Base-by-base conservation (phyloP, 2,113 vertebrate genomes). In the Alosa alosa region DNA sequence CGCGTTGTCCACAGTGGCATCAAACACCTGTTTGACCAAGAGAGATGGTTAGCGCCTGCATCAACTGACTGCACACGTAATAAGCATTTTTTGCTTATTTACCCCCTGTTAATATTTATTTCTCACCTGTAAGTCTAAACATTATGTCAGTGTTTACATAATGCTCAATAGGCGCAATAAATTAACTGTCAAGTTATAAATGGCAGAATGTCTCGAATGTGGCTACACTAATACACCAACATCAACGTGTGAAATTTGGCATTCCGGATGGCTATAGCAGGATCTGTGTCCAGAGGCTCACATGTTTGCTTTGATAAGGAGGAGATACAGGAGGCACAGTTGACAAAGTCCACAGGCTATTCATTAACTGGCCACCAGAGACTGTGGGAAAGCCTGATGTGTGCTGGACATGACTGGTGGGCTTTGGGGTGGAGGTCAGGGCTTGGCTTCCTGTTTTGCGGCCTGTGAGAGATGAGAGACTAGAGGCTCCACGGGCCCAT, bases 1-100 rank as follows among this genome's bases (percentile, higher is more conserved):
- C 72, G 95, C 94, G 31, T 96, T 96, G 83, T 94, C 93, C 9
- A 85, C 83, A 81, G 94, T 96, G 82, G 95, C 91, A 87, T 95
- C 95, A 83, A 95, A 96, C 83, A 96, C 94, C 95, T 96, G 18
- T 2, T 88, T 44, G 41, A 44, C 84, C 4, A 78, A 88, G 36
- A 44, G 6, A 86, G 47, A 84, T 10, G 0, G 31, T 78, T 78
- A 78, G 72, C 11, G 15, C 4, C 36, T 78, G 72, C 72, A 78
- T 13, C 72, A 78, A 72, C 31, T 72, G 68, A 13, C 25, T 75
- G 31, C 15, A 13, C n/a, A 72, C 64, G 1, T 72, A 31, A 31
- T 20, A 72, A 75, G 72, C 10, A 31, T 31, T 31, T 31, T 31
- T 31, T 9, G 10, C 1, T 36, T 72, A 36, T 36, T 18, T 11